These are phyloP conservation scores for Heterotis niloticus DNA, from an alignment of 2,113 vertebrate species.

Conservation along the genomic window DNA sequence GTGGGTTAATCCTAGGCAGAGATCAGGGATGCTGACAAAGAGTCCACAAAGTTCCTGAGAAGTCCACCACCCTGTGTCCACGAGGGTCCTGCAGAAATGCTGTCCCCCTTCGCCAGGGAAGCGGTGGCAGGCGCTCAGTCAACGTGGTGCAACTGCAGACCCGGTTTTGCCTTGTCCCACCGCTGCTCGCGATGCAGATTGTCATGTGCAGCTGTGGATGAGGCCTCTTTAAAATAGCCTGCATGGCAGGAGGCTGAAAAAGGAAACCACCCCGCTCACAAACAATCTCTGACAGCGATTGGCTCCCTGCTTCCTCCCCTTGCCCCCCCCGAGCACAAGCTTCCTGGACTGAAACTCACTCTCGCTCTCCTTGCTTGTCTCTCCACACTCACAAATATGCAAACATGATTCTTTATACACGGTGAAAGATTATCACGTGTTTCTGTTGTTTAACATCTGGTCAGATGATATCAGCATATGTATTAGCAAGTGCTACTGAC, in stretches of 20 bases:
- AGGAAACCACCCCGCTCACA: slow-evolving; percentile 66
- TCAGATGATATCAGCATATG: too few relatives aligned
- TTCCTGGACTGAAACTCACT: background rate
- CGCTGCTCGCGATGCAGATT: slow-evolving; percentile 30
- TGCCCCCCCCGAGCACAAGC: background rate
- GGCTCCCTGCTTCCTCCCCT: slow-evolving; percentile 19
- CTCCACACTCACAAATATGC: background rate
- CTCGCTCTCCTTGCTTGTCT: slow-evolving; percentile 11
- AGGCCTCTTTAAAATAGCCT: slow-evolving; percentile 65
- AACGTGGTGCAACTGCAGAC: background rate
- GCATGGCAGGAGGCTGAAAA: slow-evolving; percentile 68
- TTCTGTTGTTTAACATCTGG: slow-evolving; percentile 10
- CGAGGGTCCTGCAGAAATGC: too few relatives aligned
- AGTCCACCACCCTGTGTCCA: too few relatives aligned
- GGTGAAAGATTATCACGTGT: slow-evolving; percentile 12
- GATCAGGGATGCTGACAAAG: background rate
- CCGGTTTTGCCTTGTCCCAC: background rate
- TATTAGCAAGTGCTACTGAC: too few relatives aligned
- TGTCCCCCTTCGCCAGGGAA: too few relatives aligned
- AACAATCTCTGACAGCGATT: slow-evolving; percentile 43
- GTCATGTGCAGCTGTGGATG: slow-evolving; percentile 60
- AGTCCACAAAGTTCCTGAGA: background rate
- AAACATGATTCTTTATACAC: background rate
- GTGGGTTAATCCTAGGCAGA: background rate
- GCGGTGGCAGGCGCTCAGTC: background rate